These are phyloP conservation scores for Apis cerana DNA, from an alignment of 1,140 invertebrate genomes.

Conservation along the genomic window DNA sequence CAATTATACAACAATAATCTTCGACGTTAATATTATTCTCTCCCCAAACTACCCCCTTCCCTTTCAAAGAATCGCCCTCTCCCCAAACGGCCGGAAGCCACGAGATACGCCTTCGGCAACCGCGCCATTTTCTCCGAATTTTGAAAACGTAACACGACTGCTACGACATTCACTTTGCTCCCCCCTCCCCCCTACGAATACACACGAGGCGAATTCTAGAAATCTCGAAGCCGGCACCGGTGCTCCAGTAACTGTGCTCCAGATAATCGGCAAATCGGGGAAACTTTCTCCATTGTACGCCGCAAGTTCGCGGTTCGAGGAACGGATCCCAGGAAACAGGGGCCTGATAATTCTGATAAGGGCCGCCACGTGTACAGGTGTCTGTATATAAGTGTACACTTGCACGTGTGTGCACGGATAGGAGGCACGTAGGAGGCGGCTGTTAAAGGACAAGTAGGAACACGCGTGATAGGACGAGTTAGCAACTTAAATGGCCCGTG, in stretches of 20 bases:
- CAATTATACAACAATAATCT: not conserved
- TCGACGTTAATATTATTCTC: not conserved
- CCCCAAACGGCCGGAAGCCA: not conserved
- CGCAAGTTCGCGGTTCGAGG: constrained; percentile 45
- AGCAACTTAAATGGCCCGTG: constrained; percentile 78
- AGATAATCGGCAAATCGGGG: constrained; percentile 61
- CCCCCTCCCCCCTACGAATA: constrained; percentile 13
- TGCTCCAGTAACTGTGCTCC: constrained; percentile 16
- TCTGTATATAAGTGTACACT: not conserved
- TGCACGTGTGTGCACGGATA: constrained; percentile 29
- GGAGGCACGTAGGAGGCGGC: constrained; percentile 27
- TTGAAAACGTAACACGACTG: not conserved
- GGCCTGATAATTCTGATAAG: constrained; percentile 66
- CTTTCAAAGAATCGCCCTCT: not conserved
- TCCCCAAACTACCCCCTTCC: not conserved
- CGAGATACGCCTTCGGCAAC: too few species aligned
- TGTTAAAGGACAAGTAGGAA: constrained; percentile 74
- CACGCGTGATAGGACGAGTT: constrained; percentile 77
- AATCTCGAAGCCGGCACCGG: constrained; percentile 23
- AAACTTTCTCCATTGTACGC: constrained; percentile 64
- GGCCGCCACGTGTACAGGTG: constrained; percentile 27
- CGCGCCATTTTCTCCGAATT: not conserved
- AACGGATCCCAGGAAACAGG: constrained; percentile 45
- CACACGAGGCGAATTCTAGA: constrained; percentile 39
- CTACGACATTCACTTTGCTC: constrained; percentile 9